These are phyloP conservation scores for Rhopalosiphum nymphaeae DNA, from an alignment of 2,888 invertebrate genomes.

Conservation along the genomic window DNA sequence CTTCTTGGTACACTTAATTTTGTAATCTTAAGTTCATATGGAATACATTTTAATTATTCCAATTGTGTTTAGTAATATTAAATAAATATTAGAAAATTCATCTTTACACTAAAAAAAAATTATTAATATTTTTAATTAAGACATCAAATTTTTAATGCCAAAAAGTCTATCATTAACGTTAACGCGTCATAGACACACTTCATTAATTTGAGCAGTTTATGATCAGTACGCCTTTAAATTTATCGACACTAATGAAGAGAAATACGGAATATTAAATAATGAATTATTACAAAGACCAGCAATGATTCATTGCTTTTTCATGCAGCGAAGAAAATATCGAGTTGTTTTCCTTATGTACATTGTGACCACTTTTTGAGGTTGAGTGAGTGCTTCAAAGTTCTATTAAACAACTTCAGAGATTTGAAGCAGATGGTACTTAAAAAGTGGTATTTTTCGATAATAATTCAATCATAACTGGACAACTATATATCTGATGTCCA, in stretches of 20 bases:
- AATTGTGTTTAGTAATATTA: no score
- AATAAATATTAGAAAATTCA: no score
- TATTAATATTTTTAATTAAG: not conserved
- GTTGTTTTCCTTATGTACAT: not conserved
- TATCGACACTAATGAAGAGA: not conserved
- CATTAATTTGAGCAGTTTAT: not conserved
- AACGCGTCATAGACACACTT: not conserved
- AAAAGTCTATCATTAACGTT: not conserved
- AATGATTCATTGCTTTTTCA: not conserved
- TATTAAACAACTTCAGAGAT: not conserved
- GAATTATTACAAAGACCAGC: not conserved
- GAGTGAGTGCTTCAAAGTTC: not conserved
- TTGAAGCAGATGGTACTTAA: not conserved
- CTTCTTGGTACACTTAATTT: not conserved
- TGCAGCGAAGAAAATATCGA: not conserved
- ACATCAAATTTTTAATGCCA: not conserved
- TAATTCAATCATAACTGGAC: not conserved
- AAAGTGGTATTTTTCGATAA: not conserved
- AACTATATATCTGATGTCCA: not conserved
- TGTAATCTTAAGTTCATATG: not conserved
- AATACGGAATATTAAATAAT: not conserved
- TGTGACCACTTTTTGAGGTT: not conserved
- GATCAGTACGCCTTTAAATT: not conserved
- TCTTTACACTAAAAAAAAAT: not conserved
- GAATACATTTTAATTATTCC: no score